A percentile compares a stretch with the other conserved stretches of the same genome.
Evolutionary conservation across 2,113 vertebrate species (phyloP).

Genomic region (Pongo abelii): DNA sequence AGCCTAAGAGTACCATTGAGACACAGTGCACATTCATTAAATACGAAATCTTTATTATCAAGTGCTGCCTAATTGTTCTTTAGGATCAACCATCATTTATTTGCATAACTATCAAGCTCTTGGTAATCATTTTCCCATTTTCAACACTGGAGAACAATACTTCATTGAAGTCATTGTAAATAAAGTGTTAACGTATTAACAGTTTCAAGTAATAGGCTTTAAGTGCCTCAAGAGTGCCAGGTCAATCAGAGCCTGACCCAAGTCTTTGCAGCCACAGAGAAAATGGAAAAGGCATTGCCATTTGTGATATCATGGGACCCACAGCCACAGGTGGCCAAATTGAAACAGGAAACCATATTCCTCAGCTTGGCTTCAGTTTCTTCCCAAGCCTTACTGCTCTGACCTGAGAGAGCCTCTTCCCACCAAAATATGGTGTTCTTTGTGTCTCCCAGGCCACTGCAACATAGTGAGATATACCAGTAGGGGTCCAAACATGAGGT

Average conservation of each 20-base stretch:
- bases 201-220: background rate
- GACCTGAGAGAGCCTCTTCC: background rate
- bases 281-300: too few species aligned
- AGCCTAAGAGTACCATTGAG: background rate
- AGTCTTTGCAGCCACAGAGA: background rate
- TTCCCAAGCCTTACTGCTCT: background rate
- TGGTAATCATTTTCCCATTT: background rate
- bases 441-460: background rate
- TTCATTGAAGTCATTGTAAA: background rate
- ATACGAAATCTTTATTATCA: background rate
- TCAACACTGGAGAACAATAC: background rate
- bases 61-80: background rate
- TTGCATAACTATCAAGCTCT: background rate
- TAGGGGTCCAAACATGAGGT: background rate
- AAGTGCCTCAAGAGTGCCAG: background rate
- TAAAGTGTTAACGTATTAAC: background rate
- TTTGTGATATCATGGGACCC: too few species aligned
- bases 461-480: background rate
- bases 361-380: background rate
- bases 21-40: background rate
- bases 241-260: background rate
- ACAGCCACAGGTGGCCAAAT: too few species aligned
- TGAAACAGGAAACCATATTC: fast-evolving
- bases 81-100: too few species aligned
- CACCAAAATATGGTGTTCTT: background rate